Conservation (phyloP, 1,140 invertebrate genomes). For the Luehdorfia chinensis region DNA sequence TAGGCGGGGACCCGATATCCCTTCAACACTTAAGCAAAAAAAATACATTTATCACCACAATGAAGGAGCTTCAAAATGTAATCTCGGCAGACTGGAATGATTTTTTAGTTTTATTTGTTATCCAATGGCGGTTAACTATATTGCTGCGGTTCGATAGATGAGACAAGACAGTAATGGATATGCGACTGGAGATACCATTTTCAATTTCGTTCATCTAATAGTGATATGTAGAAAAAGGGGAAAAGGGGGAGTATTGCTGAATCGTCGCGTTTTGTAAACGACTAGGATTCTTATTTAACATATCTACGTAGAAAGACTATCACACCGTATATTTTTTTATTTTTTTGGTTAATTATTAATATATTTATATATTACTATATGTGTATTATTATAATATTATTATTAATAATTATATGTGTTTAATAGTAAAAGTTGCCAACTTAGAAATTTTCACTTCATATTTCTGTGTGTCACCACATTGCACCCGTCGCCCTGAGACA, state of each 20-base stretch:
- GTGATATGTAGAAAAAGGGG: conserved; percentile 6
- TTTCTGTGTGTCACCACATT: too few relatives aligned
- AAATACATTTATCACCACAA: conserved; percentile 15
- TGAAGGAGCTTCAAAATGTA: conserved; percentile 5
- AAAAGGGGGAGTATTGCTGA: neutral
- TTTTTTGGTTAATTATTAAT: too few relatives aligned
- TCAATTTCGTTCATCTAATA: conserved; percentile 3
- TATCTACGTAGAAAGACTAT: too few relatives aligned
- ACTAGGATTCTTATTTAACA: too few relatives aligned
- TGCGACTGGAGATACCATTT: neutral
- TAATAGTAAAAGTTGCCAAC: too few relatives aligned
- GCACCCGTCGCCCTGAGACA: too few relatives aligned
- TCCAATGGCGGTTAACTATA: conserved; percentile 8
- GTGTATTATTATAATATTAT: too few relatives aligned
- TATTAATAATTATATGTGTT: too few relatives aligned
- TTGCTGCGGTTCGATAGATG: conserved; percentile 1
- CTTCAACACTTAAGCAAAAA: neutral
- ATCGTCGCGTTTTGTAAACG: too few relatives aligned
- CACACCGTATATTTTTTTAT: too few relatives aligned
- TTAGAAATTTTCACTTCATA: too few relatives aligned
- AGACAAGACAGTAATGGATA: conserved; percentile 8
- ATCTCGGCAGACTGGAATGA: neutral
- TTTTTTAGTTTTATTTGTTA: neutral
- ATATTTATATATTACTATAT: too few relatives aligned
- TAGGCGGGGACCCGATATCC: neutral